Evolutionary conservation across 2,113 vertebrate species (phyloP).

Genomic region (Rana temporaria): DNA sequence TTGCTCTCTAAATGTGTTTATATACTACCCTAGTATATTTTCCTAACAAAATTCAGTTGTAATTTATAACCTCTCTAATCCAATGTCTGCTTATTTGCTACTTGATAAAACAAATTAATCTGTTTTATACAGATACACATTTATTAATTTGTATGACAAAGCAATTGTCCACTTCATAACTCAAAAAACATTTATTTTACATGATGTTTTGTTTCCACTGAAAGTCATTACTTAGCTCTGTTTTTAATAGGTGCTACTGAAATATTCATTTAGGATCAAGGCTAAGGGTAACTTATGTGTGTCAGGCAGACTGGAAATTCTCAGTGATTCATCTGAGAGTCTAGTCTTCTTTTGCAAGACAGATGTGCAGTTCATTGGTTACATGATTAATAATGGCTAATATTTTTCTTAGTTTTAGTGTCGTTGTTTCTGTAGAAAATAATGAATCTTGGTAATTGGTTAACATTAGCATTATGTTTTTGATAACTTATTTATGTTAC

Average conservation of each 20-base stretch:
- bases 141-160: constrained; percentile 27
- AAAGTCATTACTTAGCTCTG: constrained; percentile 25
- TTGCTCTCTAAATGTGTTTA: no score
- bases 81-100: neutral
- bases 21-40: neutral
- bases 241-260: constrained; percentile 37
- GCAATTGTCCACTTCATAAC: constrained; percentile 38
- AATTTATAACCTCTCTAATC: constrained; percentile 1
- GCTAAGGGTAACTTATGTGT: constrained; percentile 19
- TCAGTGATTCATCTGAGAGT: constrained; percentile 47
- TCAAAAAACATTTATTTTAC: constrained; percentile 21
- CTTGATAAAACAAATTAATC: neutral
- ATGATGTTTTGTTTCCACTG: constrained; percentile 19
- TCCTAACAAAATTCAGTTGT: neutral
- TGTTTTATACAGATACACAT: constrained; percentile 11
- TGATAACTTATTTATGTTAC: constrained; percentile 38
- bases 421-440: constrained; percentile 26
- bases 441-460: constrained; percentile 31
- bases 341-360: constrained; percentile 25
- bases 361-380: constrained; percentile 26
- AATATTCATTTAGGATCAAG: constrained; percentile 48
- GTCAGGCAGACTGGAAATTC: constrained; percentile 37
- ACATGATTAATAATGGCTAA: constrained; percentile 43
- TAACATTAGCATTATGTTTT: constrained; percentile 15
- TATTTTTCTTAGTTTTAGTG: constrained; percentile 24